Evolutionary conservation across 2,113 vertebrate species (phyloP), one percentile per base, ranked within the genome.

Genomic region (Zingel zingel): DNA sequence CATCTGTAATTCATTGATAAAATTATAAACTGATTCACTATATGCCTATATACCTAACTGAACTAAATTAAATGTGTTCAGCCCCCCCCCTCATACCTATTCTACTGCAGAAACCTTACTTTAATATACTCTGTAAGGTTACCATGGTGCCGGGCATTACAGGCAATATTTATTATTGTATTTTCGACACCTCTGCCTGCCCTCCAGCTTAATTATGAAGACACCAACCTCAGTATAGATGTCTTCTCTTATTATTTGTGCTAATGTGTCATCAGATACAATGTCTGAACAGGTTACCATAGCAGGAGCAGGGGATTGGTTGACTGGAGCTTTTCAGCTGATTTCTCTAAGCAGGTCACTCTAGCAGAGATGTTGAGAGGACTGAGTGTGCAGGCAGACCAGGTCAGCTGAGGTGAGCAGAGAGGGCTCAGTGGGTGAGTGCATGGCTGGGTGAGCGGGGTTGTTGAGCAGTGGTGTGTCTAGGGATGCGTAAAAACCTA

Each of bases 401-500:
- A 16, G 85, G 86, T 82, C 83, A 83, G 71, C 56, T 7, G 33
- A 74, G 71, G 81, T 83, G 47, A 36, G 82, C 3, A 0, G 51
- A 4, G 43, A 59, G 77, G 63, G 43, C n/a, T 83, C 25, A 12
- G 57, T 57, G 78, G 18, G 54, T 59, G 72, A 73, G 70, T 21
- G 64, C 48, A 61, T 21, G n/a, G 43, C n/a, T 57, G 23, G 16
- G 13, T 39, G 50, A 5, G 30, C 3, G 68, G 16, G 33, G 64
- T 19, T 62, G 47, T 4, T 58, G 72, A 78, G 66, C 10, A 23
- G 69, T 77, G 72, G 69, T 54, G 70, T 50, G 68, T 53, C 53
- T 47, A 73, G 65, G 79, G 80, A 76, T 0, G 14, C 47, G 21
- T 86, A 69, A 89, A 84, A 87, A 63, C 61, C 25, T 65, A 15